phyloP scores from a whole-genome alignment of 2,113 vertebrate genomes.

The Tursiops truncatus region DNA sequence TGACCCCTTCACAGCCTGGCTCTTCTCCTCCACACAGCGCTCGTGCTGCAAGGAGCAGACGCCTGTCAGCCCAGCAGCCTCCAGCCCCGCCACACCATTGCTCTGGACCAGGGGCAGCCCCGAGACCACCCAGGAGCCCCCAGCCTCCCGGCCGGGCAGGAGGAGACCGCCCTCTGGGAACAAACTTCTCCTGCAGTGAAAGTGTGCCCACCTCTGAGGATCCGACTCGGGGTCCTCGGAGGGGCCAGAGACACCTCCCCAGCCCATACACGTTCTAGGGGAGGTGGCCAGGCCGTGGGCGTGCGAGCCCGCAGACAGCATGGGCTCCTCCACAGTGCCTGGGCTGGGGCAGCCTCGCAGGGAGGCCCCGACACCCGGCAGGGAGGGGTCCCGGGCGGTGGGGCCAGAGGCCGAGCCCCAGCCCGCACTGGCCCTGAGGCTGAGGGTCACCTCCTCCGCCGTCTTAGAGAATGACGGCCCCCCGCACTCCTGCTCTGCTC shows the following conservation, averaged over 20 bases:
- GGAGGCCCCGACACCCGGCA: neutral
- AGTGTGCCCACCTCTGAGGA: too few relatives aligned
- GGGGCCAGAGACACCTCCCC: too few relatives aligned
- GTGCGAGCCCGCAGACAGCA: neutral
- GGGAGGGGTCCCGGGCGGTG: neutral
- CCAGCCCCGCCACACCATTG: accelerated
- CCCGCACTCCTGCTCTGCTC: neutral
- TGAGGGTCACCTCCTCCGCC: accelerated
- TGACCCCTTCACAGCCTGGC: too few relatives aligned
- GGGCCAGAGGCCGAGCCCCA: neutral
- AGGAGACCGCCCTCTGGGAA: neutral
- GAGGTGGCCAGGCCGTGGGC: neutral
- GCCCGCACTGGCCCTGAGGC: neutral
- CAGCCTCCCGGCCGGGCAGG: accelerated
- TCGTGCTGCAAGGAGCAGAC: neutral
- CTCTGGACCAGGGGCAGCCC: neutral
- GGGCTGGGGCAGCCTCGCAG: too few relatives aligned
- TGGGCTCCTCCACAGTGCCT: too few relatives aligned
- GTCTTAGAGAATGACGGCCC: neutral
- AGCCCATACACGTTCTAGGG: too few relatives aligned
- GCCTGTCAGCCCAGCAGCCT: neutral
- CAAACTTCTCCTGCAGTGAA: too few relatives aligned
- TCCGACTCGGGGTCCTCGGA: too few relatives aligned
- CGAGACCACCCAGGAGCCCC: neutral
- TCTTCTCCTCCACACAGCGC: neutral